Percentiles rank a stretch among this genome's conserved stretches.
Conservation (phyloP, 2,888 invertebrate genomes). For the Lepidochrysops patricia region DNA sequence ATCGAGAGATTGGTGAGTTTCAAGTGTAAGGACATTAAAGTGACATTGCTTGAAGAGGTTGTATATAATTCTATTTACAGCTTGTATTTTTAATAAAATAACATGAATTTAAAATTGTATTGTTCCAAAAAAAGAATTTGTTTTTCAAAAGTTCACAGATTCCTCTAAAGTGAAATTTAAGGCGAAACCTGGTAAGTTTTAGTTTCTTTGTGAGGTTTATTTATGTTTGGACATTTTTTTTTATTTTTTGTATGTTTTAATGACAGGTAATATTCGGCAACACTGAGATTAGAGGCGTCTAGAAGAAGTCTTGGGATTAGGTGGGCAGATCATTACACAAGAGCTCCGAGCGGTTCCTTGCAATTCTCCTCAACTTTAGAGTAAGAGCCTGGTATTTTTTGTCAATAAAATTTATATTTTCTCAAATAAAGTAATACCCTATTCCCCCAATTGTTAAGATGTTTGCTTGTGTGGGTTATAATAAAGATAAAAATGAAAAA, state of each 20-base stretch:
- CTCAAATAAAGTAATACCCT: conserved; percentile 30
- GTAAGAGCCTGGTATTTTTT: conserved; percentile 70
- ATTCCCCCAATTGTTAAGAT: conserved; percentile 29
- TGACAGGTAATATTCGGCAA: conserved; percentile 46
- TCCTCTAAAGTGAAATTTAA: too few species aligned
- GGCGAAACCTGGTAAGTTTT: conserved; percentile 51
- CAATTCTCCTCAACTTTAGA: conserved; percentile 48
- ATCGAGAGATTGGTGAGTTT: conserved; percentile 40
- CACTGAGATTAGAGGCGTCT: neutral
- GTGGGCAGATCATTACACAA: conserved; percentile 4
- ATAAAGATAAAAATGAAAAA: conserved; percentile 27
- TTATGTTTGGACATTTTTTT: conserved; percentile 28
- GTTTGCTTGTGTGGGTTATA: conserved; percentile 33
- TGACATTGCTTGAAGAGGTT: conserved; percentile 54
- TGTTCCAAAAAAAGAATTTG: conserved; percentile 43
- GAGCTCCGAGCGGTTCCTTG: conserved; percentile 15
- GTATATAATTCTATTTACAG: conserved; percentile 64
- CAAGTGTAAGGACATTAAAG: conserved; percentile 52
- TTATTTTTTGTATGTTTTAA: conserved; percentile 33
- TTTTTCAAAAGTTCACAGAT: conserved; percentile 45
- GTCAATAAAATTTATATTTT: conserved; percentile 51
- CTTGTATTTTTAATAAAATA: conserved; percentile 56
- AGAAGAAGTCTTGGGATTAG: neutral
- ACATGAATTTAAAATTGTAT: conserved; percentile 56
- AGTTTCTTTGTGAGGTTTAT: conserved; percentile 38